Conservation (phyloP, 1,140 invertebrate species). For the Pseudomyrmex concolor region DNA sequence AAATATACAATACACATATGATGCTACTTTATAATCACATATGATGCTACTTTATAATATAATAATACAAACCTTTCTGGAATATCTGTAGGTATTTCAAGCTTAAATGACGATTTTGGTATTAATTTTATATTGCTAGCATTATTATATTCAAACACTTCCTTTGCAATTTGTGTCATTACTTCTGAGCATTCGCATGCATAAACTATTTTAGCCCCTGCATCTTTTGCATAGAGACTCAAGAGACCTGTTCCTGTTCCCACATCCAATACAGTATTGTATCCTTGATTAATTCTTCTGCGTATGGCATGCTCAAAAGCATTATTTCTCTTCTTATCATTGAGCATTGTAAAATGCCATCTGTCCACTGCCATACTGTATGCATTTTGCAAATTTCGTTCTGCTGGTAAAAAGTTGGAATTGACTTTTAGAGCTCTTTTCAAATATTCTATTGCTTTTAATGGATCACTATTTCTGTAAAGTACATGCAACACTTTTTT, state of each 20-base stretch:
- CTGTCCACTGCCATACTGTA: constrained; percentile 87
- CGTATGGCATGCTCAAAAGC: constrained; percentile 88
- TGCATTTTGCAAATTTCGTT: constrained; percentile 79
- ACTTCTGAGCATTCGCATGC: constrained; percentile 89
- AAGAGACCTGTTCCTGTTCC: constrained; percentile 91
- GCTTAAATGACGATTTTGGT: constrained; percentile 85
- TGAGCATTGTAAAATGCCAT: constrained; percentile 94
- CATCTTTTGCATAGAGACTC: constrained; percentile 87
- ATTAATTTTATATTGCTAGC: constrained; percentile 81
- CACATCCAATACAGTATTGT: constrained; percentile 89
- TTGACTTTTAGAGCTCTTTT: constrained; percentile 70
- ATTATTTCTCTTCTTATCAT: constrained; percentile 89
- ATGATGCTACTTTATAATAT: not conserved
- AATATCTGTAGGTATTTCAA: constrained; percentile 86
- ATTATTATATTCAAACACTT: constrained; percentile 86
- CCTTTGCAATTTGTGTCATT: constrained; percentile 87
- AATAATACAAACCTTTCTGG: constrained; percentile 81
- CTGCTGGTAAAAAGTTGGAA: constrained; percentile 77
- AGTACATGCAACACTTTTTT: constrained; percentile 57
- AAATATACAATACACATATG: constrained; percentile 9
- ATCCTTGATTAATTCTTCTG: constrained; percentile 85
- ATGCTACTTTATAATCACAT: not conserved
- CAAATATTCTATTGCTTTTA: constrained; percentile 76
- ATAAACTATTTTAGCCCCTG: constrained; percentile 86
- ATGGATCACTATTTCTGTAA: constrained; percentile 74